Conservation (phyloP, 2,797 vertebrate species). For the Parauchenoglanis punctatus region DNA sequence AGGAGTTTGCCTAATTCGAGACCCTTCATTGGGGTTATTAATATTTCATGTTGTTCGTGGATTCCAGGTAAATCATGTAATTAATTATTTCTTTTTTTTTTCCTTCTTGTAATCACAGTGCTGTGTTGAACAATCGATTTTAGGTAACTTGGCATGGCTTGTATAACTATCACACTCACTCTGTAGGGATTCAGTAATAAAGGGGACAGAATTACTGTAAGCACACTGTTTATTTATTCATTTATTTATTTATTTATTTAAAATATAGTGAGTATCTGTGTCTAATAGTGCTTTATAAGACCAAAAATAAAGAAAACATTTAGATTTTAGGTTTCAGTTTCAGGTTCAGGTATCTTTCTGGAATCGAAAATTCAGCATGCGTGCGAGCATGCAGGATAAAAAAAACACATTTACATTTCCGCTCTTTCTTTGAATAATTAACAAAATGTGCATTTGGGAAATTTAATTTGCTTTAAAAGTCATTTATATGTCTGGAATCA, state of each 20-base stretch:
- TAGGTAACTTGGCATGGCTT: conserved; percentile 18
- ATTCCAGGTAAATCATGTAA: conserved; percentile 53
- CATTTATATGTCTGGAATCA: background rate
- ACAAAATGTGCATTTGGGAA: background rate
- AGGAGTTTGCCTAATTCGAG: conserved; percentile 62
- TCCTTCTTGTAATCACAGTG: conserved; percentile 12
- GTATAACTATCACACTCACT: background rate
- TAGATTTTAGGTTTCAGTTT: background rate
- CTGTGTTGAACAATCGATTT: conserved; percentile 8
- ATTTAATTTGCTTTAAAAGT: background rate
- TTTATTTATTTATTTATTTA: background rate
- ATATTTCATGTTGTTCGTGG: conserved; percentile 60
- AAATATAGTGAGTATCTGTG: background rate
- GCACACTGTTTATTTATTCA: background rate
- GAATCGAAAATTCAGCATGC: background rate
- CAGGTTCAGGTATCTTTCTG: background rate
- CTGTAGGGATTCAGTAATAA: background rate
- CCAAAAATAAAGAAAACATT: background rate
- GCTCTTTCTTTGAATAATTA: background rate
- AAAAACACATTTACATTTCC: too few relatives aligned
- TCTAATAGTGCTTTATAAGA: background rate
- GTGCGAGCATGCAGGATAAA: too few relatives aligned
- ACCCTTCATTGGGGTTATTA: conserved; percentile 62
- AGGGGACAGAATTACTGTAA: conserved; percentile 6
- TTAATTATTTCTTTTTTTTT: conserved; percentile 17